Conservation (phyloP, 64 coral and sea anemone genomes). For the Orbicella faveolata region DNA sequence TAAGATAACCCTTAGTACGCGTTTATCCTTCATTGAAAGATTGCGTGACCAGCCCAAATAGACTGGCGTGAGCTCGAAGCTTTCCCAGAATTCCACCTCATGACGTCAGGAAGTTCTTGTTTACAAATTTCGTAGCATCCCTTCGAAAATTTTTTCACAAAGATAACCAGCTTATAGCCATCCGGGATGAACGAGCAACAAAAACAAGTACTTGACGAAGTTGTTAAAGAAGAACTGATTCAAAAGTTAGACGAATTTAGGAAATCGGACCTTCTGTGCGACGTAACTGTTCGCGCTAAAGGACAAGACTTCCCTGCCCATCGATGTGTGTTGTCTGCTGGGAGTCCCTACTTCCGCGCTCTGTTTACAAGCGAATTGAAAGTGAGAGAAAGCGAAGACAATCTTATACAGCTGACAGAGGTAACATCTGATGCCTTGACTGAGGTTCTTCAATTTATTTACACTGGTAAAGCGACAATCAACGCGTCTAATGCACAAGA, state of each 20-base stretch:
- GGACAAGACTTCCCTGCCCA: constrained; percentile 24
- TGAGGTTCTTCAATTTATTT: constrained; percentile 51
- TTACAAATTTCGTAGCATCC: too few relatives aligned
- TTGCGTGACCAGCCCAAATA: not conserved
- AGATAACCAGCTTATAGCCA: not conserved
- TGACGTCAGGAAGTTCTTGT: not conserved
- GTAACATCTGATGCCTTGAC: not conserved
- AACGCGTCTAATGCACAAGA: constrained; percentile 37
- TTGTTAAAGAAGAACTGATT: not conserved
- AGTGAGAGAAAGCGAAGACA: not conserved
- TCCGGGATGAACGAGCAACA: not conserved
- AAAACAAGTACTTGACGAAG: not conserved
- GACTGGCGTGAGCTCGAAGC: not conserved
- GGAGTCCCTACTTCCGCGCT: constrained; percentile 46
- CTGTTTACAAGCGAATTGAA: constrained; percentile 48
- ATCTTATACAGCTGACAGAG: constrained; percentile 18
- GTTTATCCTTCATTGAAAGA: not conserved
- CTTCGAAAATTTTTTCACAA: too few relatives aligned
- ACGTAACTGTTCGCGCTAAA: constrained; percentile 29
- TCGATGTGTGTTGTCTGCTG: constrained; percentile 26
- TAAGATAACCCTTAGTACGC: too few relatives aligned
- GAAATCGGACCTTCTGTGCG: constrained; percentile 31
- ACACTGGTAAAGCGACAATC: constrained; percentile 34
- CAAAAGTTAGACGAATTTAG: constrained; percentile 29
- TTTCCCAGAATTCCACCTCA: not conserved